Conservation (phyloP, 23 tunicate genomes). For the Oikopleura dioica region DNA sequence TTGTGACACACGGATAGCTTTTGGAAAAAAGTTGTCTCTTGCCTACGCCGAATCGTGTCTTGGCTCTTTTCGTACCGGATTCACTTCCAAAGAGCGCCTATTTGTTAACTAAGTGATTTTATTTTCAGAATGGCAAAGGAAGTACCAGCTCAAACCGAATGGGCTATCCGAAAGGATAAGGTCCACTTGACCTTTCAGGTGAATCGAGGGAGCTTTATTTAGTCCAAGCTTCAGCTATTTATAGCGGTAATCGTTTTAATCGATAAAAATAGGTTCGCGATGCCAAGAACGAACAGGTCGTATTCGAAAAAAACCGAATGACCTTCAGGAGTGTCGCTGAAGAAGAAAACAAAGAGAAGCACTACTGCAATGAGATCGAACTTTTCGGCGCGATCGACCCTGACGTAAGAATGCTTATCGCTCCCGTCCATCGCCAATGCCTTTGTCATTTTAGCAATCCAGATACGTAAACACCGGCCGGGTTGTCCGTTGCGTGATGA, state of each 20-base stretch:
- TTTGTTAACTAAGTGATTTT: too few species aligned
- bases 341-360: neutral
- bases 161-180: conserved; percentile 9
- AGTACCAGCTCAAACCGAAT: neutral
- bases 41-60: too few species aligned
- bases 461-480: neutral
- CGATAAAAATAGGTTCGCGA: neutral
- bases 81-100: too few species aligned
- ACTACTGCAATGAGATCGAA: neutral
- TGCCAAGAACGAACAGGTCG: neutral
- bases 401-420: neutral
- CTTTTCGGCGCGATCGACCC: neutral
- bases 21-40: too few species aligned
- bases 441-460: neutral
- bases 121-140: conserved; percentile 10
- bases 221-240: too few species aligned
- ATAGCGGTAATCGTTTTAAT: neutral
- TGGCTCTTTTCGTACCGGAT: too few species aligned
- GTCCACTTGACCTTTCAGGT: neutral
- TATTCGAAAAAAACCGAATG: neutral
- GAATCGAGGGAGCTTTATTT: too few species aligned
- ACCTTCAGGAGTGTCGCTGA: neutral
- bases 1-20: too few species aligned
- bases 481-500: neutral
- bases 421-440: neutral